Percentiles rank a stretch among this genome's conserved stretches.
phyloP scores from a whole-genome alignment of 1,140 invertebrate species.

The Euura lappo region DNA sequence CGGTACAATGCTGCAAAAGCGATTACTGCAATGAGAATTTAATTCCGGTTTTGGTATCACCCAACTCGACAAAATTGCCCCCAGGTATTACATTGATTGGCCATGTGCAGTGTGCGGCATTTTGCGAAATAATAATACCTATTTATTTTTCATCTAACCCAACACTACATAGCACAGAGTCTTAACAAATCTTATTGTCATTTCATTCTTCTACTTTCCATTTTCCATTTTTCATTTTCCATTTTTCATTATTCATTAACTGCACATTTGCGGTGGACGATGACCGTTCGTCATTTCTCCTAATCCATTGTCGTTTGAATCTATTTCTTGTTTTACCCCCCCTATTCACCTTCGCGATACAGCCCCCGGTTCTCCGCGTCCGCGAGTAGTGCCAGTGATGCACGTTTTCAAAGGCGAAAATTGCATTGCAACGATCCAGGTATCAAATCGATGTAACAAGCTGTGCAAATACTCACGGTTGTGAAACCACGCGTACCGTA shows the following conservation, averaged over 20 bases:
- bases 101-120: conserved; percentile 32
- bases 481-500: no score
- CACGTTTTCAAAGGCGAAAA: no score
- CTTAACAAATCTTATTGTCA: no score
- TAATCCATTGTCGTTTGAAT: conserved; percentile 17
- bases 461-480: no score
- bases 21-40: conserved; percentile 72
- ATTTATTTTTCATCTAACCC: conserved; percentile 1
- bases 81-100: conserved; percentile 34
- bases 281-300: conserved; percentile 10
- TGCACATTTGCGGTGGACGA: conserved; percentile 21
- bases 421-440: no score
- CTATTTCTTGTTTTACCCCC: conserved; percentile 3
- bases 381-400: no score
- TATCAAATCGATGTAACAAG: no score
- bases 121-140: conserved; percentile 12
- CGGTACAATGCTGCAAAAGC: conserved; percentile 63
- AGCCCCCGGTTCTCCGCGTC: no score
- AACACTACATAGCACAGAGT: not conserved
- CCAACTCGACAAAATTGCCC: conserved; percentile 34
- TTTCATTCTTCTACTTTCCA: no score
- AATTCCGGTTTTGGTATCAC: conserved; percentile 53
- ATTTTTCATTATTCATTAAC: conserved; percentile 15
- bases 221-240: no score
- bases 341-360: no score